Evolutionary conservation across 2,888 invertebrate species (phyloP).

Genomic region (Branchipolynoe longqiensis): DNA sequence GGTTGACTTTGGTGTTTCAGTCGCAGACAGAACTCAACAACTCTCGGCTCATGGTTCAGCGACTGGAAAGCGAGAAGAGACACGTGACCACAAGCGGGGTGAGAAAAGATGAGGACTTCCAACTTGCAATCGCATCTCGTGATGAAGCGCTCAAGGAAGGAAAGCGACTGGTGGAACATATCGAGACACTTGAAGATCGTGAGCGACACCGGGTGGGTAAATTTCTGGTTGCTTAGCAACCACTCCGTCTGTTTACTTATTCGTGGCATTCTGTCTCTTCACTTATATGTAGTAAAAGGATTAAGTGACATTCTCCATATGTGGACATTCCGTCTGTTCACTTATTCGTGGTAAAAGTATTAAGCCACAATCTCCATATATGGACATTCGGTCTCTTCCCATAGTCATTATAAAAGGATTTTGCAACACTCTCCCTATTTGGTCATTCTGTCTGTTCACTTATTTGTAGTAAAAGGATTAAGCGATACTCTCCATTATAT

Average conservation of each 20-base stretch:
- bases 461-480: too few species aligned
- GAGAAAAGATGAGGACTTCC: conserved; percentile 73
- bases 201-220: conserved; percentile 61
- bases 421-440: too few species aligned
- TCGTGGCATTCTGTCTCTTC: background rate
- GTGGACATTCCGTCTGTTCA: too few species aligned
- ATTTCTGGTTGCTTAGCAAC: background rate
- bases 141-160: conserved; percentile 76
- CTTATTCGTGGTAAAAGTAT: too few species aligned
- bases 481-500: too few species aligned
- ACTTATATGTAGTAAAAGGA: too few species aligned
- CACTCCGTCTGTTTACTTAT: background rate
- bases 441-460: too few species aligned
- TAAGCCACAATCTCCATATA: too few species aligned
- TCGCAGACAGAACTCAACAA: conserved; percentile 76
- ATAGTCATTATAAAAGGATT: too few species aligned
- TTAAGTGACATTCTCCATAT: too few species aligned
- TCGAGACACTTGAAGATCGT: conserved; percentile 62
- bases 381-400: too few species aligned
- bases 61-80: conserved; percentile 74
- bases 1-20: too few species aligned
- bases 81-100: conserved; percentile 69
- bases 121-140: conserved; percentile 69
- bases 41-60: conserved; percentile 72
- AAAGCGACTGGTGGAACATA: conserved; percentile 63